Conservation (phyloP, 2,797 vertebrate genomes). For the Cyprinodon diabolis region DNA sequence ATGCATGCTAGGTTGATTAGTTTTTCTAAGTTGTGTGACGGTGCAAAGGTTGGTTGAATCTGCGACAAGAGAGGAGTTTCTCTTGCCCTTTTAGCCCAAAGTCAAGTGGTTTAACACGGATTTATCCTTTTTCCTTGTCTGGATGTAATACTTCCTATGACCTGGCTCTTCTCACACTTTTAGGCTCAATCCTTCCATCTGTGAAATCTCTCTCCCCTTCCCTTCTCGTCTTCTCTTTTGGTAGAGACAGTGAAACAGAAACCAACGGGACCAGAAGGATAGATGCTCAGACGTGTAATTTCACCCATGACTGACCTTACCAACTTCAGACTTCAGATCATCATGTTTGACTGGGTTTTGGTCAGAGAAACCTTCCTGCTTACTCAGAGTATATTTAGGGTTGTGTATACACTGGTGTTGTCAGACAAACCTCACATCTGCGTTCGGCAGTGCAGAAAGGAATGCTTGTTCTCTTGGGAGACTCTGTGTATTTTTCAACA, state of each 20-base stretch:
- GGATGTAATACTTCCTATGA: constrained; percentile 52
- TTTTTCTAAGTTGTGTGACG: constrained; percentile 9
- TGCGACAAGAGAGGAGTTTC: background rate
- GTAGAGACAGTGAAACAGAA: constrained; percentile 62
- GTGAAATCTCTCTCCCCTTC: constrained; percentile 53
- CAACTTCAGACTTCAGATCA: constrained; percentile 62
- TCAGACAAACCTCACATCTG: constrained; percentile 63
- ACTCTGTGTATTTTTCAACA: constrained; percentile 53
- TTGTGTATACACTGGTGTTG: constrained; percentile 56
- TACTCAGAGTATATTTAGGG: constrained; percentile 67
- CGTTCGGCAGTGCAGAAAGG: constrained; percentile 44
- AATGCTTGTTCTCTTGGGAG: constrained; percentile 51
- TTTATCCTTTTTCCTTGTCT: constrained; percentile 19
- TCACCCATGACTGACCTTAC: constrained; percentile 76
- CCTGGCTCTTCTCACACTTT: constrained; percentile 54
- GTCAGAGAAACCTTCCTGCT: constrained; percentile 57
- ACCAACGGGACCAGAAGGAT: constrained; percentile 58
- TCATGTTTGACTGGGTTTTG: constrained; percentile 72
- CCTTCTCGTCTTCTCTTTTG: constrained; percentile 68
- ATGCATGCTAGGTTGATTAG: constrained; percentile 9
- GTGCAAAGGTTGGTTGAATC: background rate
- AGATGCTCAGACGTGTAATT: constrained; percentile 76
- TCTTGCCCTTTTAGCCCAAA: constrained; percentile 3
- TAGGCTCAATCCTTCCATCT: constrained; percentile 54
- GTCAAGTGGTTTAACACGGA: constrained; percentile 19